Evolutionary conservation across 64 coral and sea anemone species (phyloP).

Genomic region (Hydrozoanthus tunicans): DNA sequence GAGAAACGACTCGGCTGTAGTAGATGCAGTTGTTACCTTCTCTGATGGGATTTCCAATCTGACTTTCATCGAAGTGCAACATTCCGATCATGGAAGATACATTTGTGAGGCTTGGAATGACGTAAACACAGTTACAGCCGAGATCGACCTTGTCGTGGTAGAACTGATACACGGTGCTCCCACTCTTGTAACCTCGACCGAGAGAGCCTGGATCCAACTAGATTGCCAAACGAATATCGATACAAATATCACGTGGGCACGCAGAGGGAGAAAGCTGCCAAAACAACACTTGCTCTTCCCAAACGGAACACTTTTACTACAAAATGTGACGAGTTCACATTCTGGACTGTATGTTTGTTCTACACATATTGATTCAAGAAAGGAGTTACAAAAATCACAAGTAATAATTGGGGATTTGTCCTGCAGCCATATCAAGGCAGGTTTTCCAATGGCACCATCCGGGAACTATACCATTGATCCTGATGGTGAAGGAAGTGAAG

Average conservation of each 20-base stretch:
- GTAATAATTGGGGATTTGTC: neutral
- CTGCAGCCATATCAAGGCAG: neutral
- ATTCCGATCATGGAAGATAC: too few relatives aligned
- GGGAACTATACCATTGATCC: slow-evolving; percentile 1
- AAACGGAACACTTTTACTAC: neutral
- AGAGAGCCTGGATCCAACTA: slow-evolving; percentile 1
- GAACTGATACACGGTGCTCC: neutral
- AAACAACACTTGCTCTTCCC: neutral
- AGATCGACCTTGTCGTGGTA: neutral
- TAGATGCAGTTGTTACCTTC: neutral
- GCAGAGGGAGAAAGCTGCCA: neutral
- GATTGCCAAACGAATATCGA: neutral
- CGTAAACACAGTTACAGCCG: neutral
- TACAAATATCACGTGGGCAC: neutral
- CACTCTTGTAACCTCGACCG: neutral
- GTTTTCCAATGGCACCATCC: neutral
- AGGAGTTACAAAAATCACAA: neutral
- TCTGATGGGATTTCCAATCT: too few relatives aligned
- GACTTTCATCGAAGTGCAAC: too few relatives aligned
- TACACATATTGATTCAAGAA: neutral
- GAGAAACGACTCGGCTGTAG: neutral
- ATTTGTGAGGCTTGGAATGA: neutral
- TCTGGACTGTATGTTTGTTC: neutral
- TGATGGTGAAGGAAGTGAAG: neutral
- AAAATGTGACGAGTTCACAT: neutral